Evolutionary conservation across 2,888 invertebrate genomes (phyloP).

Genomic region (Agrotis clavis): DNA sequence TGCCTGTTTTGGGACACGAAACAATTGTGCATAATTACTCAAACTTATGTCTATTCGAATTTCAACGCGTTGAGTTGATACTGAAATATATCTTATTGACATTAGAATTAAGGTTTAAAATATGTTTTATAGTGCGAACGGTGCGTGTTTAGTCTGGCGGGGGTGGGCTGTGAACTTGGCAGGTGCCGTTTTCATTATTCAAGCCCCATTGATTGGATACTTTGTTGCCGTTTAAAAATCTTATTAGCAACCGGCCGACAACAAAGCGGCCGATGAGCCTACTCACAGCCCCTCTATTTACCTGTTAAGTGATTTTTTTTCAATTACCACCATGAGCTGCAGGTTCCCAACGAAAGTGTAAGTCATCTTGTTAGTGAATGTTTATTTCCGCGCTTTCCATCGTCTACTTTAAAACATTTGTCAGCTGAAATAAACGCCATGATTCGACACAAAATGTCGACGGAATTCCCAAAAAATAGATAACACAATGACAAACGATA

Average conservation of each 20-base stretch:
- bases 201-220: slow-evolving; percentile 91
- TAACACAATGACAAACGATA: slow-evolving; percentile 46
- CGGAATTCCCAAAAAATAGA: slow-evolving; percentile 56
- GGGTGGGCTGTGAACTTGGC: slow-evolving; percentile 87
- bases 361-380: slow-evolving; percentile 89
- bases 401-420: slow-evolving; percentile 72
- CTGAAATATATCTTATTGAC: slow-evolving; percentile 71
- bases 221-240: slow-evolving; percentile 91
- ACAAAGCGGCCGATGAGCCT: slow-evolving; percentile 83
- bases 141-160: slow-evolving; percentile 85
- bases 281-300: slow-evolving; percentile 81
- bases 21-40: slow-evolving; percentile 86
- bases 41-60: slow-evolving; percentile 81
- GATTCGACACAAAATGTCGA: slow-evolving; percentile 67
- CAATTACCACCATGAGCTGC: slow-evolving; percentile 89
- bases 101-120: slow-evolving; percentile 72
- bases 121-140: slow-evolving; percentile 72
- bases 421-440: slow-evolving; percentile 79
- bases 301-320: slow-evolving; percentile 90
- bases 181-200: slow-evolving; percentile 91
- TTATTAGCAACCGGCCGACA: slow-evolving; percentile 89
- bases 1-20: slow-evolving; percentile 77
- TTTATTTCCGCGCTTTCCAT: slow-evolving; percentile 81
- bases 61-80: slow-evolving; percentile 52
- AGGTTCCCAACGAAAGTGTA: slow-evolving; percentile 84